These are phyloP conservation scores for Mesitornis unicolor DNA, from an alignment of 2,113 vertebrate species.

Conservation along the genomic window DNA sequence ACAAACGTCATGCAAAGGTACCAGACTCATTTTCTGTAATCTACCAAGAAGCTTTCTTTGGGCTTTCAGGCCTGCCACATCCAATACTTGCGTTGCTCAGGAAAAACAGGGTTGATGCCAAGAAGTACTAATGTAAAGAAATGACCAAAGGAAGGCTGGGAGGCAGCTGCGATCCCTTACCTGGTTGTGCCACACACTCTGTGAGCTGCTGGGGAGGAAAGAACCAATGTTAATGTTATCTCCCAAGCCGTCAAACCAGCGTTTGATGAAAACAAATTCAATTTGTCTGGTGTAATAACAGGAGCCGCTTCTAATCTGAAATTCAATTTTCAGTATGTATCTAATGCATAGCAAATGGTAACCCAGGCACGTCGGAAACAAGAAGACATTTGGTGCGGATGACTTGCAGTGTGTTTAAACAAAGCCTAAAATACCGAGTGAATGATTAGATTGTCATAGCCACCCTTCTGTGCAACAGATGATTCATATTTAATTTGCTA, in stretches of 20 bases:
- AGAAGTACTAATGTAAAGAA: background rate
- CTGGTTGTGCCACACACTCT: background rate
- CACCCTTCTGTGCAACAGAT: slow-evolving; percentile 20
- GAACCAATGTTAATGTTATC: slow-evolving; percentile 24
- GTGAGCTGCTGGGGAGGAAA: background rate
- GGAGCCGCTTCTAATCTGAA: slow-evolving; percentile 47
- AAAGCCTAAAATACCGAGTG: background rate
- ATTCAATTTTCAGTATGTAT: slow-evolving; percentile 32
- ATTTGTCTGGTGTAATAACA: slow-evolving; percentile 42
- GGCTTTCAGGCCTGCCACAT: background rate
- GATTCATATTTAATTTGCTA: slow-evolving; percentile 41
- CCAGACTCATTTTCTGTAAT: background rate
- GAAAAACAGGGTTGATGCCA: background rate
- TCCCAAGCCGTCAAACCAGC: slow-evolving; percentile 14
- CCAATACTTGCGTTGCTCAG: background rate
- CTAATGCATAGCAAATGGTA: slow-evolving; percentile 52
- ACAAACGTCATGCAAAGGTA: background rate
- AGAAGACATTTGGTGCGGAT: background rate
- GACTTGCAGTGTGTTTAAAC: background rate
- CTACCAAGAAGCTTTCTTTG: background rate
- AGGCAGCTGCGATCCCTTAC: background rate
- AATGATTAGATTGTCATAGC: slow-evolving; percentile 45
- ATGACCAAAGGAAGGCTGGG: background rate
- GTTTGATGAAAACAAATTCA: slow-evolving; percentile 60
- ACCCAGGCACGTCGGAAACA: slow-evolving; percentile 23